These are phyloP conservation scores for Euthynnus affinis DNA, from an alignment of 2,797 vertebrate species.

Conservation along the genomic window DNA sequence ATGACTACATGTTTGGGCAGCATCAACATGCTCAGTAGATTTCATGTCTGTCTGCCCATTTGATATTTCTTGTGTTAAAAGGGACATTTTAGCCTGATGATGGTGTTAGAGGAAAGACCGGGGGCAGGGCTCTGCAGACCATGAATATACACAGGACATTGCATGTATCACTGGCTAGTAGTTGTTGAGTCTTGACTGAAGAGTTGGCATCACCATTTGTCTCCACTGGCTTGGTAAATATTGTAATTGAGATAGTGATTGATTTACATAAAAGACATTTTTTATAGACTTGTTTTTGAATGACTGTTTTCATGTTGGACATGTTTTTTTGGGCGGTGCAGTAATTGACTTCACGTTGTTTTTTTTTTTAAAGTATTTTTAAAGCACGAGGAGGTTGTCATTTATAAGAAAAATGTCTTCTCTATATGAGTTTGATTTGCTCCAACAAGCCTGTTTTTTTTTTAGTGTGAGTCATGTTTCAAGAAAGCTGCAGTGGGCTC, in stretches of 20 bases:
- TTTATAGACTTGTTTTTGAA: neutral
- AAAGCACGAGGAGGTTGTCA: neutral
- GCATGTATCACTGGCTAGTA: too few species aligned
- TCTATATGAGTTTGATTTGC: conserved; percentile 7
- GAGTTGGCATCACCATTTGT: neutral
- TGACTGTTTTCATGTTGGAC: neutral
- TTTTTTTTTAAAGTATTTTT: neutral
- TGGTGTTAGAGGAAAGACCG: too few species aligned
- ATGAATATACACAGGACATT: too few species aligned
- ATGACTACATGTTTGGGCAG: too few species aligned
- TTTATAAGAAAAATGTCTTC: conserved; percentile 2
- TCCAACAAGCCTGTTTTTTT: neutral
- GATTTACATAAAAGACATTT: too few species aligned
- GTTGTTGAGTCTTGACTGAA: too few species aligned
- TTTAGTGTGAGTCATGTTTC: conserved; percentile 12
- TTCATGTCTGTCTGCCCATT: too few species aligned
- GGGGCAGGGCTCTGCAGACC: too few species aligned
- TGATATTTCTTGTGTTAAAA: too few species aligned
- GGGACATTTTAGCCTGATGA: too few species aligned
- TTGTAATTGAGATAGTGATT: too few species aligned
- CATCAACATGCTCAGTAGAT: too few species aligned
- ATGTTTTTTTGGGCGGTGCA: neutral
- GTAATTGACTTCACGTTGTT: neutral
- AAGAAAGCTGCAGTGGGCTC: conserved; percentile 12
- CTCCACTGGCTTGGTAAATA: neutral